Evolutionary conservation across 1,140 invertebrate species (phyloP), one percentile per base, ranked within the genome.

Genomic region (Cyrtorhinus lividipennis): DNA sequence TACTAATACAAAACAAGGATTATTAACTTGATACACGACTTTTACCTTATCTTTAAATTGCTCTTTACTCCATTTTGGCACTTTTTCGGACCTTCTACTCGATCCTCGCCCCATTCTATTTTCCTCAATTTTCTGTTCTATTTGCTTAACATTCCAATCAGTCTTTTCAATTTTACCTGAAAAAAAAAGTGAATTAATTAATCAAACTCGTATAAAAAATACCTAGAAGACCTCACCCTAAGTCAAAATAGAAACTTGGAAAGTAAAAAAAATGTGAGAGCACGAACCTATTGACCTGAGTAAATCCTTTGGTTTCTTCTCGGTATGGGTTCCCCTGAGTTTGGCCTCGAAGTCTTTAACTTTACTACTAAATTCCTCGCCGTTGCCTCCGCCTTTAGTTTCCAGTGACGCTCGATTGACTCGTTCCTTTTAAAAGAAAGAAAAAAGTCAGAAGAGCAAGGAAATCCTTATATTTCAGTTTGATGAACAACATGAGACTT

Each of bases 111-210:
- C 82, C 69, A 87, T 79, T 72, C 87, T 86, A 67, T 86, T 92
- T 72, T 92, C 86, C 68, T 86, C 81, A 5, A 92, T 91, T 76
- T 94, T 92, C 68, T 90, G 87, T 69, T 93, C 90, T 24, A 94
- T 90, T 72, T 90, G 83, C 66, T 88, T 87, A 2, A 94, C 83
- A 74, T 94, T 92, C 92, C 92, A 95, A 75, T 95, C 92, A 46
- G 82, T 87, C 66, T 85, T 85, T 69, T 92, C 88, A 61, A 95
- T 89, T 77, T 90, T 91, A 67, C 89, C 80, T 80, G 56, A 62
- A 62, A 61, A 59, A 63, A 20, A 46, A 25, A 62, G 61, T 38
- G n/a, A n/a, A n/a, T n/a, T n/a, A n/a, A n/a, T n/a, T n/a, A n/a
- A n/a, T n/a, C n/a, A n/a, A n/a, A n/a, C n/a, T n/a, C n/a, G n/a